Conservation (phyloP, 2,888 invertebrate genomes). For the Heteropelma amictum region DNA sequence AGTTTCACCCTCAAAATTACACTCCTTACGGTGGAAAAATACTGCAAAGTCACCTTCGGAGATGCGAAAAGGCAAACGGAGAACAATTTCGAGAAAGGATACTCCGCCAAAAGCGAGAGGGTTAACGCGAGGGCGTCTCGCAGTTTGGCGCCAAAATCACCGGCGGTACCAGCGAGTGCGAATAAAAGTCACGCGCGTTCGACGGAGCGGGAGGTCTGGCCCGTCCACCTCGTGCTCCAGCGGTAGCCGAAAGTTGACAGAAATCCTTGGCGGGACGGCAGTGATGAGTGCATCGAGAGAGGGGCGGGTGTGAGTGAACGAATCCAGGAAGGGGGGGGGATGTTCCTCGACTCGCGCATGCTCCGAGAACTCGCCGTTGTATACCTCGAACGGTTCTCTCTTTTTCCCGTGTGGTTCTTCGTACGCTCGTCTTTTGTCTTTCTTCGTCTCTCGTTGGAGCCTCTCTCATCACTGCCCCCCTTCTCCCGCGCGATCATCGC, state of each 20-base stretch:
- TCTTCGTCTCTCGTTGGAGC: conserved; percentile 7
- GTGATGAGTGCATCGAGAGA: conserved; percentile 62
- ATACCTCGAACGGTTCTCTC: conserved; percentile 16
- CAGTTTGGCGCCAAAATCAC: too few species aligned
- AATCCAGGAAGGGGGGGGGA: not conserved
- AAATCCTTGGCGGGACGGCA: conserved; percentile 73
- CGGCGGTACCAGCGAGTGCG: too few species aligned
- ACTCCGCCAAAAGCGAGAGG: too few species aligned
- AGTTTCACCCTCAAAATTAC: too few species aligned
- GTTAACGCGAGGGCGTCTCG: too few species aligned
- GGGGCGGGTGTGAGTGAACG: not conserved
- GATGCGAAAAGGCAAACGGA: too few species aligned
- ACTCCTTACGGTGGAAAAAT: too few species aligned
- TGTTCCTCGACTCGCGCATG: conserved; percentile 76
- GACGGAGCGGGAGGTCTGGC: conserved; percentile 27
- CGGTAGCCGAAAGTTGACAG: conserved; percentile 73
- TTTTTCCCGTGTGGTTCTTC: conserved; percentile 17
- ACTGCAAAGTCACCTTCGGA: too few species aligned
- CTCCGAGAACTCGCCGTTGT: conserved; percentile 58
- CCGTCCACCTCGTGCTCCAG: conserved; percentile 62
- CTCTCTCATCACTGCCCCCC: conserved; percentile 35
- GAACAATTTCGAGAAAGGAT: too few species aligned
- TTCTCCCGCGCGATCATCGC: not conserved
- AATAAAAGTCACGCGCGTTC: conserved; percentile 42
- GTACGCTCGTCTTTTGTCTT: not conserved